phyloP scores from a whole-genome alignment of 2,113 vertebrate species.

The Phyllopteryx taeniolatus region DNA sequence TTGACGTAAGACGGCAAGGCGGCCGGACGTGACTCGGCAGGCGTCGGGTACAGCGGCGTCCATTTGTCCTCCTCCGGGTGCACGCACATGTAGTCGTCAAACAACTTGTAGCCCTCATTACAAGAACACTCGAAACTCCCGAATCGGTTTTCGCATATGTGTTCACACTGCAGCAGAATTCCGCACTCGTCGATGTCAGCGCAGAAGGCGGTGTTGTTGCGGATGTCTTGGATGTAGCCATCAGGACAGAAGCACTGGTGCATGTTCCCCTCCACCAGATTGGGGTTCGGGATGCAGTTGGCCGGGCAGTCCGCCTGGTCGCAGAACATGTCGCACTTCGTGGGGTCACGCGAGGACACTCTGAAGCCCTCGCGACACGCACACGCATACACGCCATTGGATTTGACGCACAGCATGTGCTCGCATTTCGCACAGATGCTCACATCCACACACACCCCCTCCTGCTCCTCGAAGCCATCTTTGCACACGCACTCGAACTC shows the following conservation, averaged over 20 bases:
- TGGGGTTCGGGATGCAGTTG: accelerated
- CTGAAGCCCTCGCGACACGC: constrained; percentile 5
- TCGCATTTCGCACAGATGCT: constrained; percentile 30
- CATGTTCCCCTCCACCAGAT: accelerated
- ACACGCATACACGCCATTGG: constrained; percentile 14
- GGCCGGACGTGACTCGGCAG: not conserved
- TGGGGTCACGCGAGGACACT: constrained; percentile 22
- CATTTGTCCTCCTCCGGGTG: not conserved
- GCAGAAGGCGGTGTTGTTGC: not conserved
- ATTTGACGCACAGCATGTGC: constrained; percentile 25
- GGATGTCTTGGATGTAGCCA: constrained; percentile 28
- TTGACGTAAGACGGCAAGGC: constrained; percentile 44
- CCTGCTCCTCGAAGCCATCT: not conserved
- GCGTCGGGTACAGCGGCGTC: accelerated
- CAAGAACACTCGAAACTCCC: constrained; percentile 46
- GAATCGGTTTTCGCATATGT: constrained; percentile 19
- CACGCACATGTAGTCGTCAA: not conserved
- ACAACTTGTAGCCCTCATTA: constrained; percentile 4
- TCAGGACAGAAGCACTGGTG: constrained; percentile 33
- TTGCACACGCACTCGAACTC: constrained; percentile 23
- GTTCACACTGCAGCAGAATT: not conserved
- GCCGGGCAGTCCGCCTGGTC: constrained; percentile 10
- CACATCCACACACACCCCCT: constrained; percentile 20
- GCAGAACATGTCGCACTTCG: constrained; percentile 40
- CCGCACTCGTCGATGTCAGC: constrained; percentile 47